Evolutionary conservation across 2,113 vertebrate genomes (phyloP).

Genomic region (Sarotherodon lohbergeri): DNA sequence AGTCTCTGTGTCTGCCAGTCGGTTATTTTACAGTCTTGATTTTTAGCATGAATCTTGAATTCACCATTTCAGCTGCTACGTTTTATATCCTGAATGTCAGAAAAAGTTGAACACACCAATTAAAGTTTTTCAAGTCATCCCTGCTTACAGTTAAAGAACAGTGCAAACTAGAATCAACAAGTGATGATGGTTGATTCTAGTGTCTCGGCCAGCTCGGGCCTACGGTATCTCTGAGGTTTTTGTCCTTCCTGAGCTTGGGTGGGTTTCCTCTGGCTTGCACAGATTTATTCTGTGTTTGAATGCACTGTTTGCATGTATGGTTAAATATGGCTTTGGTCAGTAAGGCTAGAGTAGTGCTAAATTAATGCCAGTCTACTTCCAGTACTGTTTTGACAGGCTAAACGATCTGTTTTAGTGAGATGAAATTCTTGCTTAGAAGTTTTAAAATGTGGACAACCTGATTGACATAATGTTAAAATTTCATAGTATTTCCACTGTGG

Average conservation of each 20-base stretch:
- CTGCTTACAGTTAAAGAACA: neutral
- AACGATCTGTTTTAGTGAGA: neutral
- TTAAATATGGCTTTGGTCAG: neutral
- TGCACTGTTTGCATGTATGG: neutral
- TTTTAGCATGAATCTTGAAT: neutral
- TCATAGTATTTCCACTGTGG: neutral
- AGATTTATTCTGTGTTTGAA: neutral
- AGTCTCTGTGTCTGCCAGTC: neutral
- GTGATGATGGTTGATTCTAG: neutral
- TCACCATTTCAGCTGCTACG: neutral
- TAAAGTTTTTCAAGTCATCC: neutral
- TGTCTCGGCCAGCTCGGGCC: neutral
- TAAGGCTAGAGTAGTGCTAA: neutral
- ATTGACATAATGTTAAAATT: neutral
- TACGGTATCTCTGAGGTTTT: neutral
- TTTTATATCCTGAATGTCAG: neutral
- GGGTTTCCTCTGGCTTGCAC: neutral
- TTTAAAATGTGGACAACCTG: neutral
- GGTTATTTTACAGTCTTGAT: neutral
- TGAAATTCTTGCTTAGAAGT: neutral
- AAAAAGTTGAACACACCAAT: neutral
- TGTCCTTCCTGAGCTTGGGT: neutral
- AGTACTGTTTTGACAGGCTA: neutral
- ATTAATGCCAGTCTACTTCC: neutral
- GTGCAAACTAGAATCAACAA: neutral